Conservation (phyloP, 2,888 invertebrate genomes). For the Dryobota labecula region DNA sequence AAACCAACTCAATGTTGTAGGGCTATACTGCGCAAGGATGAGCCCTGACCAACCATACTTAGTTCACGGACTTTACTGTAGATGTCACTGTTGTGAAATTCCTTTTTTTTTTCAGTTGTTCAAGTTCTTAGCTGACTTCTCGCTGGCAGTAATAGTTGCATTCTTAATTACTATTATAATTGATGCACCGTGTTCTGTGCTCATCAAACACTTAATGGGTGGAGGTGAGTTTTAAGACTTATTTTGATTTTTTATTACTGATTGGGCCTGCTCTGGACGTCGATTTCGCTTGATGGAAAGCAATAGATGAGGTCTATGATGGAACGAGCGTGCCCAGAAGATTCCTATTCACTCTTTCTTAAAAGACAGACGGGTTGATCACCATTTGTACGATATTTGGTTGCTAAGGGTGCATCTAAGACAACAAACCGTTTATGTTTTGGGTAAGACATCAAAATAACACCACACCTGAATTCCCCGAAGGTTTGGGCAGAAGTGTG, state of each 20-base stretch:
- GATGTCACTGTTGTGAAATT: constrained; percentile 33
- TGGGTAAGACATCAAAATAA: not conserved
- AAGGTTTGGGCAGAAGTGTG: too few species aligned
- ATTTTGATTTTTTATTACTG: too few species aligned
- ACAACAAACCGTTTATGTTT: not conserved
- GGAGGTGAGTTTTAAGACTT: constrained; percentile 75
- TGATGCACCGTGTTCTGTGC: constrained; percentile 78
- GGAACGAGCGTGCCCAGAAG: too few species aligned
- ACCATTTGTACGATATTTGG: not conserved
- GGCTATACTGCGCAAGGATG: too few species aligned
- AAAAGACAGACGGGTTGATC: too few species aligned
- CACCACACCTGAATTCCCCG: too few species aligned
- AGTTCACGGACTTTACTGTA: not conserved
- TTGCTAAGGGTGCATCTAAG: not conserved
- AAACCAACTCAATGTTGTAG: not conserved
- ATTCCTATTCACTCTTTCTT: too few species aligned
- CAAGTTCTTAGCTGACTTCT: constrained; percentile 72
- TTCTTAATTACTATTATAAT: constrained; percentile 76
- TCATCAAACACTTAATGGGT: constrained; percentile 77
- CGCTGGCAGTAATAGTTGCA: constrained; percentile 71
- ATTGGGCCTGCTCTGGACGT: too few species aligned
- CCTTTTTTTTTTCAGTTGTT: constrained; percentile 72
- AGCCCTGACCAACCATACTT: not conserved
- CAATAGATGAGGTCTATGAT: too few species aligned
- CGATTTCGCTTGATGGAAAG: too few species aligned